Conservation (phyloP, 1,140 invertebrate species). For the Galendromus occidentalis region DNA sequence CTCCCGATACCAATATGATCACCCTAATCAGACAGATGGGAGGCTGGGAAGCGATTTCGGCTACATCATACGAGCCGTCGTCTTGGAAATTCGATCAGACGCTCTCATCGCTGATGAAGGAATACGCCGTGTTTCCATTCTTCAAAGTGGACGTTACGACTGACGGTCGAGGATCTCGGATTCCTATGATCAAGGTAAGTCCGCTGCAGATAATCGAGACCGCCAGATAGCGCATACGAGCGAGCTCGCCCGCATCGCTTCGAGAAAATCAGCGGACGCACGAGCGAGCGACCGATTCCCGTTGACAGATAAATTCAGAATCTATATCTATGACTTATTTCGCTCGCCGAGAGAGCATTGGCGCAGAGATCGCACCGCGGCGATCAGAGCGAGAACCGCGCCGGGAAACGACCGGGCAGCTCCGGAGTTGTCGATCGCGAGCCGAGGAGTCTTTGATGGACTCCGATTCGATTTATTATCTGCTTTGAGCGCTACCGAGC, state of each 20-base stretch:
- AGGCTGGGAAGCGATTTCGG: conserved; percentile 3
- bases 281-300: not conserved
- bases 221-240: too few relatives aligned
- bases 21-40: not conserved
- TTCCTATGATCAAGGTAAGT: conserved; percentile 4
- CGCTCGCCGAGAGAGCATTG: too few relatives aligned
- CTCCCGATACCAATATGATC: not conserved
- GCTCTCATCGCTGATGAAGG: not conserved
- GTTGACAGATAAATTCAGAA: too few relatives aligned
- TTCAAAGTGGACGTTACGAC: not conserved
- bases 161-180: not conserved
- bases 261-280: not conserved
- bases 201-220: too few relatives aligned
- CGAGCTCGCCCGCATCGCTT: not conserved
- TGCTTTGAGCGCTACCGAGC: too few relatives aligned
- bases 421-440: too few relatives aligned
- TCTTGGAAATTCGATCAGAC: not conserved
- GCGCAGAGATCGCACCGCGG: too few relatives aligned
- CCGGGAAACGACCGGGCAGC: too few relatives aligned
- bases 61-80: not conserved
- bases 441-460: too few relatives aligned
- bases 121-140: conserved; percentile 6
- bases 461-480: too few relatives aligned
- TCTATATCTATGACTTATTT: too few relatives aligned
- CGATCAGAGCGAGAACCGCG: too few relatives aligned